Evolutionary conservation across 2,797 vertebrate genomes (phyloP).

Genomic region (Pteronotus mesoamericanus): DNA sequence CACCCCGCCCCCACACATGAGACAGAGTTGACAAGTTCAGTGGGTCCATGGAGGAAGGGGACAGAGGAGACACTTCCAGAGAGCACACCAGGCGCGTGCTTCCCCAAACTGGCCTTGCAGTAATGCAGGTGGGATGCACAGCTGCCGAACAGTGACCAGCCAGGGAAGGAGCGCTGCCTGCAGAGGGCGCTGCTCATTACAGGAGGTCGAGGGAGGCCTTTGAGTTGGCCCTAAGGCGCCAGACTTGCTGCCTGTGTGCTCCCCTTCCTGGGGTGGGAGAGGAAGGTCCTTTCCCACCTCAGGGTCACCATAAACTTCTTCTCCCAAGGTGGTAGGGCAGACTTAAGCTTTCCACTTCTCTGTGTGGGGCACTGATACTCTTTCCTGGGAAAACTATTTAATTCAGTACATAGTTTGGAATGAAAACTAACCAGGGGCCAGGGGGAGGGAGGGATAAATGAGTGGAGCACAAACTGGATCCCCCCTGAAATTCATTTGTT

Average conservation of each 20-base stretch:
- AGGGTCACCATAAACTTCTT: not conserved
- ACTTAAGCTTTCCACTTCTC: not conserved
- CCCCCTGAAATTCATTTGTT: not conserved
- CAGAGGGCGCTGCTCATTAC: not conserved
- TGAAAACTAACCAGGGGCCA: not conserved
- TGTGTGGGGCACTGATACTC: not conserved
- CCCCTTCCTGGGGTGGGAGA: not conserved
- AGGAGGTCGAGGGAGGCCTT: not conserved
- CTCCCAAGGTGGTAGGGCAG: not conserved
- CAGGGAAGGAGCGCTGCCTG: not conserved
- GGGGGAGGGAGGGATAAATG: not conserved
- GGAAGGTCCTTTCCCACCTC: not conserved
- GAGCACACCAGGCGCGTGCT: not conserved
- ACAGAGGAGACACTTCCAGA: not conserved
- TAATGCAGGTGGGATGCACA: not conserved
- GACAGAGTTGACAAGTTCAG: not conserved
- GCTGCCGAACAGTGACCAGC: rapidly evolving
- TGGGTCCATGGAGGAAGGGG: not conserved
- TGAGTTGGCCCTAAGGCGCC: no score
- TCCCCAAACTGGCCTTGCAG: no score
- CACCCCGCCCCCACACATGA: rapidly evolving
- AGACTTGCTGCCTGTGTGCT: not conserved
- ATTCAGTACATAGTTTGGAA: not conserved
- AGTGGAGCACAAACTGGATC: not conserved
- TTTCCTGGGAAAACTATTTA: not conserved